Percentiles rank a stretch among this genome's conserved stretches.
Conservation (phyloP, 2,888 invertebrate genomes). For the Pherbina coryleti region DNA sequence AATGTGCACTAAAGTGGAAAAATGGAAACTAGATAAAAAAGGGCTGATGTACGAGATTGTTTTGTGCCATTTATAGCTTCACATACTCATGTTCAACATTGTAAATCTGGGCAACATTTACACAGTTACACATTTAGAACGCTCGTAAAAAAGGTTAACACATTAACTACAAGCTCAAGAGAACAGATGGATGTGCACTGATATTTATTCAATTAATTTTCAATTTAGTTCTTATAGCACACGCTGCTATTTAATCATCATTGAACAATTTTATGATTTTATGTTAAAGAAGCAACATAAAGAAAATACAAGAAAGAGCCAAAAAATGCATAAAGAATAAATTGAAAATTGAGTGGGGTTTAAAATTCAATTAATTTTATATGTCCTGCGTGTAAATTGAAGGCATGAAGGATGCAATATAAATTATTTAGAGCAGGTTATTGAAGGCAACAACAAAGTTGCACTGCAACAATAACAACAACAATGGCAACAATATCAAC, state of each 20-base stretch:
- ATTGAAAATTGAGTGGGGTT: not conserved
- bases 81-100: too few relatives aligned
- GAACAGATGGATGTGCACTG: not conserved
- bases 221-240: not conserved
- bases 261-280: not conserved
- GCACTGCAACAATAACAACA: too few relatives aligned
- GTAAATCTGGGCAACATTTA: too few relatives aligned
- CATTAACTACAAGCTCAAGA: not conserved
- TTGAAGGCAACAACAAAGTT: not conserved
- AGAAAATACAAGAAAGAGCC: not conserved
- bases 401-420: not conserved
- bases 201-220: conserved; percentile 21
- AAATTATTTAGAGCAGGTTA: not conserved
- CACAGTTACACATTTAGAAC: too few relatives aligned
- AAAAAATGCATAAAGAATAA: not conserved
- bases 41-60: too few relatives aligned
- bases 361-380: conserved; percentile 3
- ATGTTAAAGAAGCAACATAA: not conserved
- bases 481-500: not conserved
- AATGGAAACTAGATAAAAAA: too few relatives aligned
- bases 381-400: not conserved
- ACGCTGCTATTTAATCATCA: not conserved
- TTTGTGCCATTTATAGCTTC: too few relatives aligned
- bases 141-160: too few relatives aligned
- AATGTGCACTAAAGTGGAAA: too few relatives aligned